A percentile compares a stretch with the other conserved stretches of the same genome.
These are phyloP conservation scores for Fulica atra DNA, from an alignment of 2,113 vertebrate species.

Conservation along the genomic window DNA sequence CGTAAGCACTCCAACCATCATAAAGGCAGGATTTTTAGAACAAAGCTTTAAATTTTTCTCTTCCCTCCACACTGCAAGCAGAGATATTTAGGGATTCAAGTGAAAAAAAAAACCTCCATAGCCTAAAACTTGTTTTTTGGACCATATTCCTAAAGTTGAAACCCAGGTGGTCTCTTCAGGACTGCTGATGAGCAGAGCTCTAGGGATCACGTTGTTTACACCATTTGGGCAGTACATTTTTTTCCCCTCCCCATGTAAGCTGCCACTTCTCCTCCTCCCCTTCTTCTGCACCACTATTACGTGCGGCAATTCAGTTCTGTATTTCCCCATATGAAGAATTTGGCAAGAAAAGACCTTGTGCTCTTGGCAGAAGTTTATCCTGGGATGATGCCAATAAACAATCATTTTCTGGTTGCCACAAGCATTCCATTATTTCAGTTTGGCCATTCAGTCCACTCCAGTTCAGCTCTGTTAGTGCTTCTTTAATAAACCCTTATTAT, in stretches of 20 bases:
- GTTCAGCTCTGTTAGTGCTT: slow-evolving; percentile 12
- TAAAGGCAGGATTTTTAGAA: neutral
- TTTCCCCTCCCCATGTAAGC: neutral
- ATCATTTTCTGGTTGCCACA: slow-evolving; percentile 65
- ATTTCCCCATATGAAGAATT: slow-evolving; percentile 49
- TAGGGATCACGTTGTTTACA: neutral
- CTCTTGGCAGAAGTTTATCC: slow-evolving; percentile 56
- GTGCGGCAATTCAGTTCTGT: slow-evolving; percentile 42
- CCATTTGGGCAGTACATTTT: neutral
- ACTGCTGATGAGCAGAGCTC: neutral
- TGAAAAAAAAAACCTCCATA: neutral
- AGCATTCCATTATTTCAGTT: slow-evolving; percentile 50
- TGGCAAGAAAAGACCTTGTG: slow-evolving; percentile 14
- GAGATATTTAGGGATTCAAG: neutral
- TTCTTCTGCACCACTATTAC: neutral
- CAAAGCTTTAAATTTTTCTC: neutral
- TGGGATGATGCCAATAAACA: slow-evolving; percentile 58
- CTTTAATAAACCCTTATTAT: slow-evolving; percentile 59
- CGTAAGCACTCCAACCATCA: neutral
- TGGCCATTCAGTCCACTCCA: slow-evolving; percentile 33
- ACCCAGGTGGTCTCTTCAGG: neutral
- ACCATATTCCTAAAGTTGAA: neutral
- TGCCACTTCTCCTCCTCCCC: neutral
- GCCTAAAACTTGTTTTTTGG: neutral
- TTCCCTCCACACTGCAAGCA: neutral